phyloP scores from a whole-genome alignment of 2,113 vertebrate genomes.

The Gila orcuttii region DNA sequence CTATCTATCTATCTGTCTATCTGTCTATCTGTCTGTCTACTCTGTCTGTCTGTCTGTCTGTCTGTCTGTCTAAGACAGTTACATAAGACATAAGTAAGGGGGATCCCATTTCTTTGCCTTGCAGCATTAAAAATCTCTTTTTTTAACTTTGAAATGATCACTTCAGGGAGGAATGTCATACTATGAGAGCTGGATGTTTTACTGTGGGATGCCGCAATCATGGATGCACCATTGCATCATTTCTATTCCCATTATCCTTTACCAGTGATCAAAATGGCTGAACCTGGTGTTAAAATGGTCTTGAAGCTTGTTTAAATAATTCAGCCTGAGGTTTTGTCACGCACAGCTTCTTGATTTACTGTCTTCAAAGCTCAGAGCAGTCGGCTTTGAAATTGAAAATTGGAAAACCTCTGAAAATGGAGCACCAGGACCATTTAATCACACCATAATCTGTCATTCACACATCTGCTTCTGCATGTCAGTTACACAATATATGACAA shows the following conservation, averaged over 20 bases:
- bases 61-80: background rate
- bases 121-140: background rate
- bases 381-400: slow-evolving; percentile 35
- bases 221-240: slow-evolving; percentile 17
- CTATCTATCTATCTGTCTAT: no score
- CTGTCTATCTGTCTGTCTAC: no score
- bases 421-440: slow-evolving; percentile 19
- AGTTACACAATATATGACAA: background rate
- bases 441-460: background rate
- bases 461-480: slow-evolving; percentile 13
- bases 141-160: slow-evolving; percentile 4
- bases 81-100: background rate
- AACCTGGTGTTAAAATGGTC: slow-evolving; percentile 20
- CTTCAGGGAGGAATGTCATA: background rate
- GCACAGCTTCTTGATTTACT: slow-evolving; percentile 12
- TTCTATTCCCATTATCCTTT: slow-evolving; percentile 5
- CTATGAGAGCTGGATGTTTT: background rate
- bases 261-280: slow-evolving; percentile 28
- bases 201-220: background rate
- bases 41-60: no score
- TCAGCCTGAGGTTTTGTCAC: slow-evolving; percentile 36
- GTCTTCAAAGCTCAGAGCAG: slow-evolving; percentile 38
- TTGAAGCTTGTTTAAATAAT: slow-evolving; percentile 31
- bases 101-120: background rate
- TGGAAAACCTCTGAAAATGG: slow-evolving; percentile 8